Percentiles rank a stretch among this genome's conserved stretches.
Conservation (phyloP, 2,113 vertebrate genomes). For the Natator depressus region DNA sequence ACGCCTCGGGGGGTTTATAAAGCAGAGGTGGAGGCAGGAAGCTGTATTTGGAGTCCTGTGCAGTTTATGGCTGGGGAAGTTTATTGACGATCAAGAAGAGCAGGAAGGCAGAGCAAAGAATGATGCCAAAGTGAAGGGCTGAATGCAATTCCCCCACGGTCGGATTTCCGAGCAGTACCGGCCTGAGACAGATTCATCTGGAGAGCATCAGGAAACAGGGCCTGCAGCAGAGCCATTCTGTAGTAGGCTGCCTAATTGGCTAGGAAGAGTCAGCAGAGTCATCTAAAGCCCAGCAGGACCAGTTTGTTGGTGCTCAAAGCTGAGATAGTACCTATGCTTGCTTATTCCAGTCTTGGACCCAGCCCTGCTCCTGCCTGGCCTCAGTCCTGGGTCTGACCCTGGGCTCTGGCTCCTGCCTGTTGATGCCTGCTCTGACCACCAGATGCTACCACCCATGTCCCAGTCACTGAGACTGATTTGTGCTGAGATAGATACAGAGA, state of each 20-base stretch:
- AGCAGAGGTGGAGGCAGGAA: constrained; percentile 15
- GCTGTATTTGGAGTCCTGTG: constrained; percentile 26
- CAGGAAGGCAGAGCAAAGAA: constrained; percentile 12
- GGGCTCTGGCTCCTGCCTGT: background rate
- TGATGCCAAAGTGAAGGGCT: background rate
- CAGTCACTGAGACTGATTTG: background rate
- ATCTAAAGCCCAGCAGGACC: background rate
- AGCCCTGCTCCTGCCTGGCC: background rate
- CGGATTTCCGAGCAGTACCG: background rate
- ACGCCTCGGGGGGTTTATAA: constrained; percentile 47
- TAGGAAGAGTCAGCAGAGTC: background rate
- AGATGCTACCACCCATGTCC: too few relatives aligned
- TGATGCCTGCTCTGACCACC: background rate
- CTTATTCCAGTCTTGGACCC: background rate
- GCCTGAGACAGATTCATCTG: background rate
- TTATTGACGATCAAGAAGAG: background rate
- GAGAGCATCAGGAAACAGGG: background rate
- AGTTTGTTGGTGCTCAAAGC: background rate
- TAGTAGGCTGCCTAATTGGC: background rate
- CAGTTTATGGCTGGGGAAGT: background rate
- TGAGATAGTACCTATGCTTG: background rate
- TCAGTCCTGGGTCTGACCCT: background rate
- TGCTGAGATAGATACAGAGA: background rate
- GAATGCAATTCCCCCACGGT: background rate
- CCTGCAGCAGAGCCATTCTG: background rate